A percentile compares a stretch with the other conserved stretches of the same genome.
phyloP scores from a whole-genome alignment of 2,888 invertebrate species.

The Dermolepida albohirtum region DNA sequence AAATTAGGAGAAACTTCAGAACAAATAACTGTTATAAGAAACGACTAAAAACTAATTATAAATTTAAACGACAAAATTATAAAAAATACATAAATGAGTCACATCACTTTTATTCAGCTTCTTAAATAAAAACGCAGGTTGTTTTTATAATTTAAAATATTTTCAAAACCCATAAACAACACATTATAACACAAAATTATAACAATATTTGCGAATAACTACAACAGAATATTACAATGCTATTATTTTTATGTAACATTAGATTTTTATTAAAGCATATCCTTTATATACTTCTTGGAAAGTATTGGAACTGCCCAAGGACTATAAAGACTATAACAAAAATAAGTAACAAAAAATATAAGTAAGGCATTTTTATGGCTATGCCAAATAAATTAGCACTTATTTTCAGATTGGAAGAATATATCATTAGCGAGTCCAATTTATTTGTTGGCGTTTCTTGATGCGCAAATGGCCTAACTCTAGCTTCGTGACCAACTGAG shows the following conservation, averaged over 20 bases:
- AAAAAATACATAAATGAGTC: too few species aligned
- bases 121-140: too few species aligned
- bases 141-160: too few species aligned
- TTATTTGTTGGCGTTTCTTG: conserved; percentile 81
- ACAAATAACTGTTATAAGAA: too few species aligned
- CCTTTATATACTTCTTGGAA: conserved; percentile 4
- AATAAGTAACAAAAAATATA: conserved; percentile 74
- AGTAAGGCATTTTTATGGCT: conserved; percentile 77
- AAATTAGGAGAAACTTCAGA: too few species aligned
- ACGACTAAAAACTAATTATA: too few species aligned
- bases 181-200: too few species aligned
- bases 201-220: too few species aligned
- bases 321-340: conserved; percentile 73
- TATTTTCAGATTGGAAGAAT: conserved; percentile 80
- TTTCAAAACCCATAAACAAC: too few species aligned
- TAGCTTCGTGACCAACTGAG: conserved; percentile 81
- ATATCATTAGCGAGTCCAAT: conserved; percentile 81
- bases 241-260: background rate
- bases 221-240: too few species aligned
- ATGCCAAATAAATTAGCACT: conserved; percentile 80
- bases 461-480: conserved; percentile 83
- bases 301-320: conserved; percentile 78
- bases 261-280: background rate
- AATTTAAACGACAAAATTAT: too few species aligned
- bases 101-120: too few species aligned